These are phyloP conservation scores for Polyodon spathula DNA, from an alignment of 2,113 vertebrate species.

Conservation along the genomic window DNA sequence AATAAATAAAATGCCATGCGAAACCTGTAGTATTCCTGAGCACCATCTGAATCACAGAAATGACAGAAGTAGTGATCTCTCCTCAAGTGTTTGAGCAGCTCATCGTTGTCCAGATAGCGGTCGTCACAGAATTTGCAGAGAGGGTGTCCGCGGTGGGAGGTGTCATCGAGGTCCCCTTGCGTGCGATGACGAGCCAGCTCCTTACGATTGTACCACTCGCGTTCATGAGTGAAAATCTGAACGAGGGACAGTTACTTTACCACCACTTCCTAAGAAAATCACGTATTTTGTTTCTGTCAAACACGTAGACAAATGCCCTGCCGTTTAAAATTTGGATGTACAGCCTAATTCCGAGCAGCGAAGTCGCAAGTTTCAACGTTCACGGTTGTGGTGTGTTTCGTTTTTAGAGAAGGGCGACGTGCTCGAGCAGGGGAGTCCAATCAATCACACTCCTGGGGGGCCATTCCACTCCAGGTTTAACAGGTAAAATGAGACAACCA, in stretches of 20 bases:
- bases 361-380: too few relatives aligned
- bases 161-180: slow-evolving; percentile 89
- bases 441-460: too few relatives aligned
- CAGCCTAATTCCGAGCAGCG: too few relatives aligned
- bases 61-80: slow-evolving; percentile 96
- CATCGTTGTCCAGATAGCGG: slow-evolving; percentile 90
- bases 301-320: too few relatives aligned
- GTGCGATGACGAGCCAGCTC: slow-evolving; percentile 85
- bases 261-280: background rate
- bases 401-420: too few relatives aligned
- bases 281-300: background rate
- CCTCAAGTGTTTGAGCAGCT: slow-evolving; percentile 85
- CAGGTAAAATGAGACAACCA: too few relatives aligned
- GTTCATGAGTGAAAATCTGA: slow-evolving; percentile 85
- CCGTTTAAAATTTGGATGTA: too few relatives aligned
- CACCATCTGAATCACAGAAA: slow-evolving; percentile 91
- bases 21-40: slow-evolving; percentile 93
- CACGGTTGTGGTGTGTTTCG: too few relatives aligned
- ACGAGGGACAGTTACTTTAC: background rate
- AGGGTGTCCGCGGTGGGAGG: slow-evolving; percentile 88
- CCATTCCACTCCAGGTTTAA: too few relatives aligned
- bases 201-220: slow-evolving; percentile 93
- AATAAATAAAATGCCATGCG: too few relatives aligned
- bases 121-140: slow-evolving; percentile 96
- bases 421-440: too few relatives aligned